These are phyloP conservation scores for Pygocentrus nattereri DNA, from an alignment of 2,797 vertebrate species.

Conservation along the genomic window DNA sequence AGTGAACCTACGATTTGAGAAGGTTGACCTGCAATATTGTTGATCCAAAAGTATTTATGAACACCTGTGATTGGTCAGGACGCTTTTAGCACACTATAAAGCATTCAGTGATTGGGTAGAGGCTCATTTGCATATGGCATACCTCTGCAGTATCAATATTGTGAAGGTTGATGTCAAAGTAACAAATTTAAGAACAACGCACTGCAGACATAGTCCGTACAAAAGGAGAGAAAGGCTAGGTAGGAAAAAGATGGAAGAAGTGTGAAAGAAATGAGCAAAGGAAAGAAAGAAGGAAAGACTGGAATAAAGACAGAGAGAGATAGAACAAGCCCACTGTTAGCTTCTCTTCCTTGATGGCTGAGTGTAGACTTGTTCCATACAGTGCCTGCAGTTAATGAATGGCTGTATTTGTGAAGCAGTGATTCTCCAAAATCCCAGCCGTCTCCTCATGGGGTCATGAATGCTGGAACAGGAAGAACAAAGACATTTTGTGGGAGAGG, in stretches of 20 bases:
- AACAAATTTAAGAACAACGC: background rate
- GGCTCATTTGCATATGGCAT: too few species aligned
- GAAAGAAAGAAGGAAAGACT: conserved; percentile 13
- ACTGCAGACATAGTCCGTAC: background rate
- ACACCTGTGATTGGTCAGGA: too few species aligned
- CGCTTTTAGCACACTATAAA: too few species aligned
- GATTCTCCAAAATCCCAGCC: conserved; percentile 67
- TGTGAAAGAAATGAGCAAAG: background rate
- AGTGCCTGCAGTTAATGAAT: conserved; percentile 78
- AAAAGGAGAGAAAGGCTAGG: background rate
- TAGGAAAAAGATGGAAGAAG: background rate
- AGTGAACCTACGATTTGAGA: too few species aligned
- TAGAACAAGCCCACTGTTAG: conserved; percentile 48
- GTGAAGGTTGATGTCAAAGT: background rate
- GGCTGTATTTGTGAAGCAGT: conserved; percentile 81
- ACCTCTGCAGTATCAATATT: too few species aligned
- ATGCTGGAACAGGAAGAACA: conserved; percentile 71
- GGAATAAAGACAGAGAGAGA: conserved; percentile 63
- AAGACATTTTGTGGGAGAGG: conserved; percentile 79
- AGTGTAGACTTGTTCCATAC: conserved; percentile 80
- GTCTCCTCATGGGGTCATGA: conserved; percentile 62
- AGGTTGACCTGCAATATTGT: too few species aligned
- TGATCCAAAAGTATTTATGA: too few species aligned
- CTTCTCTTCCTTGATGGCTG: conserved; percentile 73
- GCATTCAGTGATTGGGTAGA: too few species aligned